These are phyloP conservation scores for Antheraea mylitta DNA, from an alignment of 1,140 invertebrate species.

Conservation along the genomic window DNA sequence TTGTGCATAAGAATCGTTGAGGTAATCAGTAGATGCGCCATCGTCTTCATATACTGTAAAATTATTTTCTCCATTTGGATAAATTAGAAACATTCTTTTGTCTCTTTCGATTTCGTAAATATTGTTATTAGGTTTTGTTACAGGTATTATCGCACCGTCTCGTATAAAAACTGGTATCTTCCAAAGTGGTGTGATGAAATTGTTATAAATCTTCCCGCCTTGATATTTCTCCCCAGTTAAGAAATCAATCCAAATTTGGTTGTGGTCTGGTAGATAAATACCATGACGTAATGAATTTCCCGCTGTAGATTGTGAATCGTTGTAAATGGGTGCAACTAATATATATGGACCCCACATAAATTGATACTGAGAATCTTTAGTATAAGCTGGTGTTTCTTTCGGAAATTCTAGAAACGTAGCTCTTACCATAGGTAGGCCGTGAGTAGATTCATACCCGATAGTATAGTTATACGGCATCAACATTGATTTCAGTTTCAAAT, in stretches of 20 bases:
- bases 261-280: slow-evolving; percentile 54
- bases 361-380: slow-evolving; percentile 61
- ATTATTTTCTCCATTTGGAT: slow-evolving; percentile 45
- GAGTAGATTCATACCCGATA: slow-evolving; percentile 52
- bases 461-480: slow-evolving; percentile 68
- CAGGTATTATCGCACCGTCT: slow-evolving; percentile 65
- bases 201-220: slow-evolving; percentile 62
- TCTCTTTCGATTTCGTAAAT: slow-evolving; percentile 54
- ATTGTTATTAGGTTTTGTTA: slow-evolving; percentile 62
- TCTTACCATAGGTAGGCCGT: slow-evolving; percentile 65
- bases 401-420: slow-evolving; percentile 68
- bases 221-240: slow-evolving; percentile 61
- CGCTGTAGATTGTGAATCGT: slow-evolving; percentile 22
- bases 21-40: slow-evolving; percentile 51
- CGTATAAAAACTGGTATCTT: slow-evolving; percentile 68
- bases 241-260: slow-evolving; percentile 67
- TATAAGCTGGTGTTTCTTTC: slow-evolving; percentile 44
- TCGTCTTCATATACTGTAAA: slow-evolving; percentile 67
- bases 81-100: slow-evolving; percentile 51
- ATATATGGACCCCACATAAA: slow-evolving; percentile 70
- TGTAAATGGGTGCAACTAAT: slow-evolving; percentile 63
- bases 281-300: slow-evolving; percentile 43
- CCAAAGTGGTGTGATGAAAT: slow-evolving; percentile 56
- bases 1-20: slow-evolving; percentile 40
- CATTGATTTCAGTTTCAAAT: slow-evolving; percentile 68